These are phyloP conservation scores for Pseudomyrmex gracilis DNA, from an alignment of 1,140 invertebrate species.

Conservation along the genomic window DNA sequence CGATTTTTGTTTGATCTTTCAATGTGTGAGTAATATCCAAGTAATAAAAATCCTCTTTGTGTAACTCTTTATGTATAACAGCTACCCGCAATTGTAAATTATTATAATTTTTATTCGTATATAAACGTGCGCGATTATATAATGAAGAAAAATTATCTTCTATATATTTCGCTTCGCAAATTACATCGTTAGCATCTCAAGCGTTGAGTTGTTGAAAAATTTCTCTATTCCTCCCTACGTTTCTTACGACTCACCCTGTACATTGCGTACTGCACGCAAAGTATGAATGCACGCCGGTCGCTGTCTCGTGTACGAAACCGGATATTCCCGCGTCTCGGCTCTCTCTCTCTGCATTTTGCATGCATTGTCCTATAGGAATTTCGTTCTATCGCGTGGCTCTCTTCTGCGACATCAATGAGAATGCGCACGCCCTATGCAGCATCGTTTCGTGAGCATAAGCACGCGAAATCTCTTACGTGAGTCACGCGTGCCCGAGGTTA, in stretches of 20 bases:
- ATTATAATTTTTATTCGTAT: too few species aligned
- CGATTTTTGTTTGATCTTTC: too few species aligned
- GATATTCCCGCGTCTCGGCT: slow-evolving; percentile 80
- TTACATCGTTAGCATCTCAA: not conserved
- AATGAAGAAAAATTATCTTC: too few species aligned
- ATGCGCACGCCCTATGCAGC: slow-evolving; percentile 29
- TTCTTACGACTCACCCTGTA: slow-evolving; percentile 37
- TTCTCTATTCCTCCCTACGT: not conserved
- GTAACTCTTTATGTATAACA: too few species aligned
- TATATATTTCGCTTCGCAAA: not conserved
- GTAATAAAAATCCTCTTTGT: too few species aligned
- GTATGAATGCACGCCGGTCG: slow-evolving; percentile 74
- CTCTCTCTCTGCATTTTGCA: slow-evolving; percentile 45
- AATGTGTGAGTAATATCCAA: too few species aligned
- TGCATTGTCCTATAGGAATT: slow-evolving; percentile 67
- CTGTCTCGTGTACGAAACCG: slow-evolving; percentile 76
- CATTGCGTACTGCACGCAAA: slow-evolving; percentile 51
- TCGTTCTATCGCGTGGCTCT: slow-evolving; percentile 57
- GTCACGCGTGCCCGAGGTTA: slow-evolving; percentile 47
- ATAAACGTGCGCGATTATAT: too few species aligned
- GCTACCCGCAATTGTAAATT: too few species aligned
- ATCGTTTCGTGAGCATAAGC: not conserved
- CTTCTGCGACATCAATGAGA: slow-evolving; percentile 58
- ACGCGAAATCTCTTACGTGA: slow-evolving; percentile 46
- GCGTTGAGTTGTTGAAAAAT: not conserved